Evolutionary conservation across 2,113 vertebrate species (phyloP).

Genomic region (Taurulus bubalis): DNA sequence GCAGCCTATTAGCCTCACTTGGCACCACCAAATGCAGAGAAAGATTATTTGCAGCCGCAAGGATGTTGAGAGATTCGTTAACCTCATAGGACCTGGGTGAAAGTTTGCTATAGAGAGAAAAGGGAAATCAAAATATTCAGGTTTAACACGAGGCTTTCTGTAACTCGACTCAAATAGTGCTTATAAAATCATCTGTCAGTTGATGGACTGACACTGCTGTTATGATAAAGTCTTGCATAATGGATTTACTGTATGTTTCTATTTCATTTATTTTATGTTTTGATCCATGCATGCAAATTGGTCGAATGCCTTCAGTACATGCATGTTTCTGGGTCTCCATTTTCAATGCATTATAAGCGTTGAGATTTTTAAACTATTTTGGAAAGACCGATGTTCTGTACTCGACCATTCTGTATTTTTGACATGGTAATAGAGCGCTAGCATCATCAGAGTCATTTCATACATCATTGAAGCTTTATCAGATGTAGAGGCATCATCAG

Average conservation of each 20-base stretch:
- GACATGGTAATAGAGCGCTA: not conserved
- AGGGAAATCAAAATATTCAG: not conserved
- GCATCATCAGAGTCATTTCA: not conserved
- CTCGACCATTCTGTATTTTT: not conserved
- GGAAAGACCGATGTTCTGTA: not conserved
- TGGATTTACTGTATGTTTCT: not conserved
- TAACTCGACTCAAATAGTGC: not conserved
- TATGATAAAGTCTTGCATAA: not conserved
- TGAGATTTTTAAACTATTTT: not conserved
- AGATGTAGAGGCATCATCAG: not conserved
- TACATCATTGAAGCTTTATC: not conserved
- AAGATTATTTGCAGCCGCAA: not conserved
- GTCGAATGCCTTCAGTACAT: not conserved
- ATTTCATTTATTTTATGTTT: not conserved
- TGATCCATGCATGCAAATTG: not conserved
- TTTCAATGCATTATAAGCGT: not conserved
- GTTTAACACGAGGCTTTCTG: not conserved
- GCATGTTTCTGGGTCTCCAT: not conserved
- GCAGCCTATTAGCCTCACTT: constrained; percentile 19
- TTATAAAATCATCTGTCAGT: not conserved
- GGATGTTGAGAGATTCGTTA: constrained; percentile 3
- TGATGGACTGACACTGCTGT: not conserved
- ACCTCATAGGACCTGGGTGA: not conserved
- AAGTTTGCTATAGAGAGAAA: not conserved
- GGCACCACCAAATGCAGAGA: not conserved